A percentile compares a stretch with the other conserved stretches of the same genome.
phyloP scores from a whole-genome alignment of 2,888 invertebrate genomes.

The Polia nebulosa region DNA sequence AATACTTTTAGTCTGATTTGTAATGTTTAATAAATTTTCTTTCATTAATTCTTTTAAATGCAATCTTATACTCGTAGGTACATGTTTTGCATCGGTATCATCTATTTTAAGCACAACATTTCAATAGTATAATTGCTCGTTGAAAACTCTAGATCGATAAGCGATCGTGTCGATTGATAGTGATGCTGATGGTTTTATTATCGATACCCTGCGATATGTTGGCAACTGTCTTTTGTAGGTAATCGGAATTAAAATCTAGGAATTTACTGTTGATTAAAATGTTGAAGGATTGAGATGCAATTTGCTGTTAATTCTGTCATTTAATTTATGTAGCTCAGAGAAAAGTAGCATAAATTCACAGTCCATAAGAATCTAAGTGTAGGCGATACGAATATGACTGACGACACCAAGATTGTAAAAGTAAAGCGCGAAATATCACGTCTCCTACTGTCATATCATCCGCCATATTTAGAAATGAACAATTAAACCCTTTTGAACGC shows the following conservation, averaged over 20 bases:
- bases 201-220: conserved; percentile 23
- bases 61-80: background rate
- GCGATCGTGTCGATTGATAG: conserved; percentile 51
- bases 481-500: conserved; percentile 41
- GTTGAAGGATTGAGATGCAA: conserved; percentile 6
- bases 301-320: background rate
- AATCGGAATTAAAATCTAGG: conserved; percentile 30
- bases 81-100: too few relatives aligned
- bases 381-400: background rate
- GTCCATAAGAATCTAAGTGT: background rate
- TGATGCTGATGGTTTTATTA: conserved; percentile 42
- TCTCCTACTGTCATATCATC: conserved; percentile 18
- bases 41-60: background rate
- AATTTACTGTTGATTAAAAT: conserved; percentile 37
- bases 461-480: conserved; percentile 51
- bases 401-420: conserved; percentile 8
- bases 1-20: too few relatives aligned
- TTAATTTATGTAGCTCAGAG: background rate
- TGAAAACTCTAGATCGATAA: conserved; percentile 49
- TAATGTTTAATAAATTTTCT: background rate
- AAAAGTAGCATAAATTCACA: too few relatives aligned
- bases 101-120: conserved; percentile 48
- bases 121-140: conserved; percentile 50
- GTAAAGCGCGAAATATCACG: conserved; percentile 25
- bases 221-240: conserved; percentile 25